Evolutionary conservation across 1,140 invertebrate species (phyloP).

Genomic region (Hylaeus volcanicus): DNA sequence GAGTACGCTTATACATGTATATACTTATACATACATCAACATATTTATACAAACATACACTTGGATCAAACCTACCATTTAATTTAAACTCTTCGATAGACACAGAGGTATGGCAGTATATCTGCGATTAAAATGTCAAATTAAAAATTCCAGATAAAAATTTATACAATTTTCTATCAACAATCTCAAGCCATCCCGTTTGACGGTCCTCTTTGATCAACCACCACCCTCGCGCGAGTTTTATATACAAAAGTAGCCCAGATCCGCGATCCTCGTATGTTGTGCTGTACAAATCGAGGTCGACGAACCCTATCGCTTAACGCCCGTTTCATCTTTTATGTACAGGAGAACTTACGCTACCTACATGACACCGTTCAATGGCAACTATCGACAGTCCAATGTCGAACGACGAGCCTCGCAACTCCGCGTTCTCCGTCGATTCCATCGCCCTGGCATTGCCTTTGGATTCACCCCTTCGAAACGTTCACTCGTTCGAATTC

Average conservation of each 20-base stretch:
- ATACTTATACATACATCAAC: too few species aligned
- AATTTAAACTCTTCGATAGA: too few species aligned
- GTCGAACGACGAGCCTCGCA: background rate
- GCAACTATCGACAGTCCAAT: constrained; percentile 17
- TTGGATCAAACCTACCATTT: too few species aligned
- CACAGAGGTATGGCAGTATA: too few species aligned
- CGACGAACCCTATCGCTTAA: constrained; percentile 28
- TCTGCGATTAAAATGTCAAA: too few species aligned
- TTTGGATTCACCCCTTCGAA: background rate
- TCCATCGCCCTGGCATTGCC: background rate
- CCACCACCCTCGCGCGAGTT: background rate
- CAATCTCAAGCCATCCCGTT: background rate
- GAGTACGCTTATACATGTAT: too few species aligned
- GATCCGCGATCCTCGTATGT: constrained; percentile 19
- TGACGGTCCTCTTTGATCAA: background rate
- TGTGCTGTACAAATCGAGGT: constrained; percentile 56
- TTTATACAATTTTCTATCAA: too few species aligned
- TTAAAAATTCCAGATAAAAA: too few species aligned
- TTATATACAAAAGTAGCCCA: constrained; percentile 52
- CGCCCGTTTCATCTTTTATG: constrained; percentile 33
- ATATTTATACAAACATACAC: too few species aligned
- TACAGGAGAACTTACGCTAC: constrained; percentile 43
- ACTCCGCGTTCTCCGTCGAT: background rate
- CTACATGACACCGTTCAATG: constrained; percentile 20
- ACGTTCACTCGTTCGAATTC: too few species aligned